These are phyloP conservation scores for Ictalurus furcatus DNA, from an alignment of 2,113 vertebrate species.

Conservation along the genomic window DNA sequence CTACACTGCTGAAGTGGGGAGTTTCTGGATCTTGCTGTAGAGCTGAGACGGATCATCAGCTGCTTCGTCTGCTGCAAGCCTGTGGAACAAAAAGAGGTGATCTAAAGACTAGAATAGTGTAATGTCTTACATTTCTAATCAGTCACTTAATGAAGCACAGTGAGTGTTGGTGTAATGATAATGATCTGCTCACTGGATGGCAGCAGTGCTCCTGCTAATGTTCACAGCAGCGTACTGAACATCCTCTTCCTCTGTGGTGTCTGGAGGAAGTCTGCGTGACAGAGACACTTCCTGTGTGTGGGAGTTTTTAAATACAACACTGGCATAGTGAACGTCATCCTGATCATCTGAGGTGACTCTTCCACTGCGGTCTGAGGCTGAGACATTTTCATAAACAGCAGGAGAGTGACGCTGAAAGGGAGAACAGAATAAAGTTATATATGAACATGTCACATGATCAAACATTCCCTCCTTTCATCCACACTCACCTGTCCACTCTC, in stretches of 20 bases:
- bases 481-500: conserved; percentile 3
- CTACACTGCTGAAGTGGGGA: background rate
- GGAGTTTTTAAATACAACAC: background rate
- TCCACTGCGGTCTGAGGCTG: background rate
- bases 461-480: background rate
- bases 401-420: background rate
- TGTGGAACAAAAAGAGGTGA: no score
- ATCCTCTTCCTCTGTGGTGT: background rate
- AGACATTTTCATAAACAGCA: background rate
- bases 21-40: no score
- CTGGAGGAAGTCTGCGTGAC: background rate
- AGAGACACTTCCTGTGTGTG: background rate
- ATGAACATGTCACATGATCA: background rate
- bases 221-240: background rate
- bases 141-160: no score
- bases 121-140: no score
- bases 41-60: no score
- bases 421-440: background rate
- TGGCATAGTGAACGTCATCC: background rate
- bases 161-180: no score
- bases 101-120: no score
- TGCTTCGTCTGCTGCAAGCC: background rate
- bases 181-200: no score
- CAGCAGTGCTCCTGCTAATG: no score
- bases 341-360: background rate